Percentiles rank a stretch among this genome's conserved stretches.
Evolutionary conservation across 2,888 invertebrate species (phyloP).

Genomic region (Protonemura montana): DNA sequence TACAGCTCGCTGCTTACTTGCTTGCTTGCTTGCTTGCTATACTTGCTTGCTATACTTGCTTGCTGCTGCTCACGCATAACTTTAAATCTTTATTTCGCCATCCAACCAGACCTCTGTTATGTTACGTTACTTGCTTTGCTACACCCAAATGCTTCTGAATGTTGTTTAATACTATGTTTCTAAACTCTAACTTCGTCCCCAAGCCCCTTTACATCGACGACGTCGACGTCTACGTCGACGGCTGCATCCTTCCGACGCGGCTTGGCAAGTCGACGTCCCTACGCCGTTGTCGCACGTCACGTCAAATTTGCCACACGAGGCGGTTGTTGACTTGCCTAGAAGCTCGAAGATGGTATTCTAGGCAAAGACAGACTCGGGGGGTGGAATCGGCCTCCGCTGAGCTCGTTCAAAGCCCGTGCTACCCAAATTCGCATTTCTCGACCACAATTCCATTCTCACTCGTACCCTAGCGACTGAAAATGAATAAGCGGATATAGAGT

Average conservation of each 20-base stretch:
- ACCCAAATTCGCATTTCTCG: background rate
- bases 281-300: background rate
- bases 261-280: background rate
- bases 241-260: background rate
- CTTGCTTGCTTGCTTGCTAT: background rate
- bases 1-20: background rate
- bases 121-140: background rate
- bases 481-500: slow-evolving; percentile 2
- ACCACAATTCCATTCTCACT: background rate
- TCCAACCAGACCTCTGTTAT: background rate
- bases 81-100: background rate
- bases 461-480: background rate
- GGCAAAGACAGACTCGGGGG: background rate
- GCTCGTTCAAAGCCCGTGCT: background rate
- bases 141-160: background rate
- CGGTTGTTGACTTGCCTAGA: background rate
- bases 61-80: background rate
- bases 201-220: background rate
- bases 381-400: background rate
- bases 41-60: background rate
- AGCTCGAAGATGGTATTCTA: background rate
- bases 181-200: background rate
- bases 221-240: background rate
- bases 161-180: background rate
- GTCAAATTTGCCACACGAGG: slow-evolving; percentile 13